A percentile compares a stretch with the other conserved stretches of the same genome.
These are phyloP conservation scores for Oostethus manadensis DNA, from an alignment of 2,113 vertebrate genomes.

Conservation along the genomic window DNA sequence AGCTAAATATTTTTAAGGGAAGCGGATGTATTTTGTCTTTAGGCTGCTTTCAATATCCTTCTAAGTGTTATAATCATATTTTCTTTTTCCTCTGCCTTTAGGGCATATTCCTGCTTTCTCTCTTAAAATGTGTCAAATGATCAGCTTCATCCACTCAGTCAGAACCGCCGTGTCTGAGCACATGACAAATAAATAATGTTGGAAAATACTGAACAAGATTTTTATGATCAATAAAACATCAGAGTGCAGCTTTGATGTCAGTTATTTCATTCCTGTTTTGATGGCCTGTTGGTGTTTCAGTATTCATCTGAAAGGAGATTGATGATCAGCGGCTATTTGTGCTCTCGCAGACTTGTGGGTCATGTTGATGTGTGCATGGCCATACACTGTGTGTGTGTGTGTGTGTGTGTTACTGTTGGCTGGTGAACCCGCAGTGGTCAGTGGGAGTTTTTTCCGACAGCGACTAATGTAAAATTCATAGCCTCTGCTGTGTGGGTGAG, in stretches of 20 bases:
- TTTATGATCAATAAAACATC: conserved; percentile 14
- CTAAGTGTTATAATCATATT: neutral
- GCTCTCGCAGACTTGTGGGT: conserved; percentile 2
- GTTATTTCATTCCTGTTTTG: conserved; percentile 2
- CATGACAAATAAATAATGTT: conserved; percentile 4
- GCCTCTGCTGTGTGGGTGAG: conserved; percentile 18
- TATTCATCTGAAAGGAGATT: conserved; percentile 6
- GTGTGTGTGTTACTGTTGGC: conserved; percentile 11
- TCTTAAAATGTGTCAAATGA: neutral
- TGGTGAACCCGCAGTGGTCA: conserved; percentile 23
- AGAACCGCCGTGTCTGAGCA: too few species aligned
- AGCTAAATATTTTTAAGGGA: too few species aligned
- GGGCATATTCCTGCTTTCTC: neutral
- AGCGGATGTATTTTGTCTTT: neutral
- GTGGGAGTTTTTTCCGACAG: conserved; percentile 30
- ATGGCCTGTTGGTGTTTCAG: neutral
- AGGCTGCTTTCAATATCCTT: neutral
- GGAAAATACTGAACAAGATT: conserved; percentile 6
- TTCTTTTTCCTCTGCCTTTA: neutral
- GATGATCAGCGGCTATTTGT: conserved; percentile 1
- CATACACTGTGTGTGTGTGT: neutral
- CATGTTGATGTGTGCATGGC: neutral
- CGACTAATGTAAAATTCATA: conserved; percentile 56
- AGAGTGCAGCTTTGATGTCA: conserved; percentile 6
- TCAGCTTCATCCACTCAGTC: too few species aligned